Percentiles rank a stretch among this genome's conserved stretches.
phyloP scores from a whole-genome alignment of 2,888 invertebrate genomes.

The Bugula neritina region DNA sequence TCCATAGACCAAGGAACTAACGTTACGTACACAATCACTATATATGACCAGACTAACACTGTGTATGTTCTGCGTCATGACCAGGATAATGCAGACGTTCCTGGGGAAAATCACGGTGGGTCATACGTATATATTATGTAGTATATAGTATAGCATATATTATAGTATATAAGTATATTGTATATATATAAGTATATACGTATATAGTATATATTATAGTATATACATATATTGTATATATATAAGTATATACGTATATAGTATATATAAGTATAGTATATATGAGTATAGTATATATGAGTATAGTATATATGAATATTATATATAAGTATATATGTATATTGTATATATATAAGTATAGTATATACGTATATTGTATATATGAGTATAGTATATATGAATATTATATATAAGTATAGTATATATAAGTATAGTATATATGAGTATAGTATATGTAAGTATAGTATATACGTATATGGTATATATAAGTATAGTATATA shows the following conservation, averaged over 20 bases:
- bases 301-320: no score
- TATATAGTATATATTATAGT: background rate
- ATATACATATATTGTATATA: background rate
- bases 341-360: no score
- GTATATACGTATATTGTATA: no score
- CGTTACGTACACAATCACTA: slow-evolving; percentile 18
- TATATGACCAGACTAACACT: slow-evolving; percentile 15
- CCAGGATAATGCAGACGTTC: background rate
- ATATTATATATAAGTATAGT: no score
- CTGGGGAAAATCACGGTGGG: background rate
- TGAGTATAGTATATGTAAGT: no score
- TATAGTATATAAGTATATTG: background rate
- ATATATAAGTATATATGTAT: no score
- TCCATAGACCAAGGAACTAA: slow-evolving; percentile 25
- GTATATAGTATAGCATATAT: background rate
- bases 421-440: no score
- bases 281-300: no score
- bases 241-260: background rate
- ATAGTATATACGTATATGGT: no score
- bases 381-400: no score
- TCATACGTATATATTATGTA: background rate
- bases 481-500: no score
- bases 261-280: no score
- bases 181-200: background rate
- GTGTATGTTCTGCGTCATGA: slow-evolving; percentile 5